These are phyloP conservation scores for Antennarius maculatus DNA, from an alignment of 2,797 vertebrate genomes.

Conservation along the genomic window DNA sequence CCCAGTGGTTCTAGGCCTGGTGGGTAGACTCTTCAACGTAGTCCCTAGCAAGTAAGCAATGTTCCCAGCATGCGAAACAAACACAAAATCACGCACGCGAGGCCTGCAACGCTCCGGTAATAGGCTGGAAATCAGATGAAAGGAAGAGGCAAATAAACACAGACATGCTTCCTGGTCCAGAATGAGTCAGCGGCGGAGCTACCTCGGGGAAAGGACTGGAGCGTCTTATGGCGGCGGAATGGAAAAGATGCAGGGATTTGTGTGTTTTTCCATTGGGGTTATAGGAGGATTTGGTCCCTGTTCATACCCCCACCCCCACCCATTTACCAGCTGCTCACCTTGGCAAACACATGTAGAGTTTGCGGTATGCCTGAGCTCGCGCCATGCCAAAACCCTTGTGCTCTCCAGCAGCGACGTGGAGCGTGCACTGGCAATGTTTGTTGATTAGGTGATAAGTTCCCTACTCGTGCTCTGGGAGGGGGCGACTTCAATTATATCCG, in stretches of 20 bases:
- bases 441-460: constrained; percentile 68
- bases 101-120: constrained; percentile 47
- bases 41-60: constrained; percentile 51
- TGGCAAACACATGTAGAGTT: constrained; percentile 67
- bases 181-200: constrained; percentile 53
- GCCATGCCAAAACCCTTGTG: constrained; percentile 52
- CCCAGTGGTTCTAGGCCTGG: constrained; percentile 71
- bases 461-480: constrained; percentile 37
- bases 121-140: constrained; percentile 48
- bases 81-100: constrained; percentile 40
- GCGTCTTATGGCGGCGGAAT: constrained; percentile 34
- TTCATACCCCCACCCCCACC: constrained; percentile 38
- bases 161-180: constrained; percentile 44
- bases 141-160: constrained; percentile 38
- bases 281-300: constrained; percentile 24
- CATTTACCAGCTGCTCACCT: constrained; percentile 77
- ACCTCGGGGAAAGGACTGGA: constrained; percentile 50
- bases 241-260: constrained; percentile 53
- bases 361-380: constrained; percentile 59
- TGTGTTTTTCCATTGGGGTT: constrained; percentile 40
- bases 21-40: constrained; percentile 64
- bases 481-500: constrained; percentile 42
- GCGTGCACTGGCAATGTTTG: constrained; percentile 57
- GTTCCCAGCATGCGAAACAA: constrained; percentile 38
- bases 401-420: constrained; percentile 66